Evolutionary conservation across 2,888 invertebrate species (phyloP), one percentile per base, ranked within the genome.

Genomic region (Macropis europaea): DNA sequence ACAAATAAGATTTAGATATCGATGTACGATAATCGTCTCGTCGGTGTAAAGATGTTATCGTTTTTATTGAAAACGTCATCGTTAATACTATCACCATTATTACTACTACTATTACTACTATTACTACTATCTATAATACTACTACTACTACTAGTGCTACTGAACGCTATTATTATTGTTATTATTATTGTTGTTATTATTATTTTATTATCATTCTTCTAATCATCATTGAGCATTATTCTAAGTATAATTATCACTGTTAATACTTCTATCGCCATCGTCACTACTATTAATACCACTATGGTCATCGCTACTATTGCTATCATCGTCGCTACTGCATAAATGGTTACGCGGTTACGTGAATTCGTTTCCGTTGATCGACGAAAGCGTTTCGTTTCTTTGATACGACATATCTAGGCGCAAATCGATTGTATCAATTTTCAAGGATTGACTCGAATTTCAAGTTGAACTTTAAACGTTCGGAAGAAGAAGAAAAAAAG

Each of bases 151-250:
- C 71, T 64, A 62, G 40, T 57, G 32, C 63, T 64, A 59, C 30
- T 53, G 6, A 69, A 64, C 60, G 59, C 53, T 78, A 74, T 74
- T 66, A 78, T 73, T 79, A 70, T 79, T 79, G 54, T 61, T 71
- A 66, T 72, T 68, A 69, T 72, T 66, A 63, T 52, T 74, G 53
- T 52, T 67, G 57, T 43, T 73, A 57, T 63, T 63, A 57, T 69
- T 50, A 11, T 59, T 62, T 47, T 26, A 43, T 42, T 28, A 42
- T 48, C 26, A 26, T 43, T 56, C 9, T 38, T 34, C 38, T 19
- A 15, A 42, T 13, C 42, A 9, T 19, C n/a, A n/a, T n/a, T n/a
- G 22, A 38, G 30, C 34, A 28, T 17, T 22, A 15, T 4, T 45
- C n/a, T n/a, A n/a, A n/a, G 24, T n/a, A 24, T 36, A 17, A 22